These are phyloP conservation scores for Upupa epops DNA, from an alignment of 2,113 vertebrate species.

Conservation along the genomic window DNA sequence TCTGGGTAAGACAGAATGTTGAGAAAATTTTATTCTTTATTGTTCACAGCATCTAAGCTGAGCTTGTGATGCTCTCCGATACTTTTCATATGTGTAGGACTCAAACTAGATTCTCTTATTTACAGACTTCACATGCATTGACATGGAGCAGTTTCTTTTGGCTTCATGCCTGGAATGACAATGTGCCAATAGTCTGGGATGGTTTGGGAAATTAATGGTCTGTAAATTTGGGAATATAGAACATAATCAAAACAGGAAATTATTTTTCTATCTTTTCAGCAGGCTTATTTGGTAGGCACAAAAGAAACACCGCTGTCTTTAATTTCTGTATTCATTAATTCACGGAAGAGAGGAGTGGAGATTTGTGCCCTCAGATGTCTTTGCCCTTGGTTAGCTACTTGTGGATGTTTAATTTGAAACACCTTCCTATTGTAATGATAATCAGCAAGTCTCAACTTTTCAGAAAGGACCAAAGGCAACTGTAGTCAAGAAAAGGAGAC, in stretches of 20 bases:
- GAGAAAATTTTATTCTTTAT: background rate
- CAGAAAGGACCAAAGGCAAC: background rate
- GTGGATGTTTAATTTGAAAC: background rate
- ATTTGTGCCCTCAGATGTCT: constrained; percentile 6
- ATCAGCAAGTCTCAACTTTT: background rate
- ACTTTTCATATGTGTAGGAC: background rate
- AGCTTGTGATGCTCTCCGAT: background rate
- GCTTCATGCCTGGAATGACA: background rate
- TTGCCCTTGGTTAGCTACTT: background rate
- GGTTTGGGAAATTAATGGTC: background rate
- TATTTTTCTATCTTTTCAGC: background rate
- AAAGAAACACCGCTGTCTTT: constrained; percentile 5
- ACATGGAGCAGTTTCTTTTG: background rate
- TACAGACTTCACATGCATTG: background rate
- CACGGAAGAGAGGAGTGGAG: background rate
- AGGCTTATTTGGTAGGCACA: background rate
- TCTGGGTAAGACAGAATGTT: background rate
- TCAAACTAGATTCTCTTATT: background rate
- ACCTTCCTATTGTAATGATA: constrained; percentile 15
- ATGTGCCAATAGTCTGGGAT: background rate
- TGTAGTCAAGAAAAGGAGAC: background rate
- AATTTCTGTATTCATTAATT: constrained; percentile 23
- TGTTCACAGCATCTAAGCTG: background rate
- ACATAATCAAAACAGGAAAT: background rate
- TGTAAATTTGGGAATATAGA: background rate